These are phyloP conservation scores for Brachylomia viminalis DNA, from an alignment of 2,888 invertebrate species.

Conservation along the genomic window DNA sequence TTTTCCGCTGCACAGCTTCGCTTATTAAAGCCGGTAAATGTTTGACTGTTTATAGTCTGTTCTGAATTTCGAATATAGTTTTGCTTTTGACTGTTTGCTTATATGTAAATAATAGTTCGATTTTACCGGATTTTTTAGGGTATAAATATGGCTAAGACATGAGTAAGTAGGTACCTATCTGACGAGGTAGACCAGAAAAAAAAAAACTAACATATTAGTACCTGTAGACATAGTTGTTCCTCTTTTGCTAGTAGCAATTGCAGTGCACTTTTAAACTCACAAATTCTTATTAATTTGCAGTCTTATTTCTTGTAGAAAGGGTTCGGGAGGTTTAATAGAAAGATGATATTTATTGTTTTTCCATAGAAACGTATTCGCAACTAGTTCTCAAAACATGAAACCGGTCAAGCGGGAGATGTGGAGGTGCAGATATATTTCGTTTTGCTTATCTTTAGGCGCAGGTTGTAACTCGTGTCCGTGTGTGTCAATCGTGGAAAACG, in stretches of 20 bases:
- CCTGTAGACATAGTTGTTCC: background rate
- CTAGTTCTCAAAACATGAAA: constrained; percentile 41
- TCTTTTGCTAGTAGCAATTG: background rate
- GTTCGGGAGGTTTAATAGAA: background rate
- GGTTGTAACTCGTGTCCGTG: constrained; percentile 48
- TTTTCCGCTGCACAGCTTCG: constrained; percentile 30
- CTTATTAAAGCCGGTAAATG: background rate
- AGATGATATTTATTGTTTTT: constrained; percentile 4
- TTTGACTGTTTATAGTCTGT: constrained; percentile 1
- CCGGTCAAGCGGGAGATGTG: constrained; percentile 33
- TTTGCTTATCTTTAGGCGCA: constrained; percentile 41
- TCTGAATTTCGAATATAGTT: background rate
- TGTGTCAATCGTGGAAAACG: constrained; percentile 54
- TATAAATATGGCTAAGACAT: background rate
- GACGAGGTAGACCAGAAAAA: background rate
- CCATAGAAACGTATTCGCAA: background rate
- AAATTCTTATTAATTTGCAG: background rate
- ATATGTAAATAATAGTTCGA: no score
- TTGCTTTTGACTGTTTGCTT: background rate
- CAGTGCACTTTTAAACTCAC: background rate
- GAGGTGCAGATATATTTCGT: constrained; percentile 46
- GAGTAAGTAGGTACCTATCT: background rate
- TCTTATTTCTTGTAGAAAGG: background rate
- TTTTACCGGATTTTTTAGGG: background rate
- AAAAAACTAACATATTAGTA: background rate